Evolutionary conservation across 2,888 invertebrate species (phyloP).

Genomic region (Parapristionchus giblindavisi): DNA sequence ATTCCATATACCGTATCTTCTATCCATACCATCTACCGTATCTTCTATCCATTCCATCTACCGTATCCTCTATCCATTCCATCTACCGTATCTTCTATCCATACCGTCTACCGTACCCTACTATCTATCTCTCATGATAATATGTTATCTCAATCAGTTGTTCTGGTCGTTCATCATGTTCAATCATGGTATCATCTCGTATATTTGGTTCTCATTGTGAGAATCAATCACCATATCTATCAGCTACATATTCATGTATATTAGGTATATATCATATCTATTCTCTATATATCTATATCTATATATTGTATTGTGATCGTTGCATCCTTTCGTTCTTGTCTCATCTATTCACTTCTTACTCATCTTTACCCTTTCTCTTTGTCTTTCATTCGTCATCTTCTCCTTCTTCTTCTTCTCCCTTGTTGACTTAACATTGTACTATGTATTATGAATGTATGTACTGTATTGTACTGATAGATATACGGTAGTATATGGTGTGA

Average conservation of each 20-base stretch:
- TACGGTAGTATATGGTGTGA: background rate
- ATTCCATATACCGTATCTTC: no score
- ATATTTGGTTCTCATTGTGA: slow-evolving; percentile 15
- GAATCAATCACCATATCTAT: slow-evolving; percentile 1
- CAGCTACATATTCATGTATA: slow-evolving; percentile 1
- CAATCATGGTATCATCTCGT: slow-evolving; percentile 7
- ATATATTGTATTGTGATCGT: background rate
- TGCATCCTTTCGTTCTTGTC: background rate
- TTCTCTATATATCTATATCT: no score
- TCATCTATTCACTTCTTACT: background rate
- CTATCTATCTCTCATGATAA: background rate
- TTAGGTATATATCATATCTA: slow-evolving; percentile 27
- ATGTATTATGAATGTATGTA: background rate
- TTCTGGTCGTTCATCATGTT: slow-evolving; percentile 6
- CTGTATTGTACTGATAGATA: background rate
- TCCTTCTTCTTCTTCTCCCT: background rate
- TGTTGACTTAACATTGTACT: background rate
- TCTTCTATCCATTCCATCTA: background rate
- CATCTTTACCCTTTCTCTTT: background rate
- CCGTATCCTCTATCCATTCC: background rate
- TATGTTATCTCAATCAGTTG: background rate
- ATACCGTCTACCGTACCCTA: background rate
- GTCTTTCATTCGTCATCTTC: background rate
- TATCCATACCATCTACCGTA: background rate
- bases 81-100: background rate